A percentile compares a stretch with the other conserved stretches of the same genome.
phyloP scores from a whole-genome alignment of 2,797 vertebrate genomes.

The Lophura swinhoii region DNA sequence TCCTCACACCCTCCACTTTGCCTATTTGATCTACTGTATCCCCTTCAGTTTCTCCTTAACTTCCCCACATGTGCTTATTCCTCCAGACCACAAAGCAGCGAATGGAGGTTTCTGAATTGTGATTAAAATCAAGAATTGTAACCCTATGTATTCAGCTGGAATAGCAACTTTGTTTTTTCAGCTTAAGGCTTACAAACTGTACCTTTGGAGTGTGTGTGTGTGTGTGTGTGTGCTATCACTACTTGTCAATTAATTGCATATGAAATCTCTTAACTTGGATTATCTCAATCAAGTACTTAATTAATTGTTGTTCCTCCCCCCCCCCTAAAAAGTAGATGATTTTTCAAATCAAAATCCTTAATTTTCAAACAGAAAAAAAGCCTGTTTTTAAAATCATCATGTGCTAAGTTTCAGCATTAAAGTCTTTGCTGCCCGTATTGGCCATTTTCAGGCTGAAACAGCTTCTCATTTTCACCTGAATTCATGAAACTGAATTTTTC shows the following conservation, averaged over 20 bases:
- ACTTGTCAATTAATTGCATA: not conserved
- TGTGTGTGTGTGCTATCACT: accelerated
- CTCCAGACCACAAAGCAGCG: not conserved
- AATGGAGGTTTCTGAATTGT: not conserved
- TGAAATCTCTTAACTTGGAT: not conserved
- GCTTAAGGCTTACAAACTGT: not conserved
- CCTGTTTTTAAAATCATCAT: not conserved
- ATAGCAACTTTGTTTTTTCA: not conserved
- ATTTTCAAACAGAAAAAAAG: not conserved
- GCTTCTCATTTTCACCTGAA: not conserved
- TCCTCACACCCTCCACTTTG: not conserved
- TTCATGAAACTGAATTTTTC: not conserved
- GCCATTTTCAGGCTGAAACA: not conserved
- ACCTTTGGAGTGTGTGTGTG: not conserved
- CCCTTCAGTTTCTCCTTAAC: not conserved
- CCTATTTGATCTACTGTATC: not conserved
- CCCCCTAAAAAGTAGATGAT: not conserved
- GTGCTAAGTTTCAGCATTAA: not conserved
- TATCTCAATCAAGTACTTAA: not conserved
- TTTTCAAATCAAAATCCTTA: not conserved
- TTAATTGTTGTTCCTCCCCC: not conserved
- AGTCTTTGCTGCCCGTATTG: not conserved
- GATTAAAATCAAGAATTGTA: not conserved
- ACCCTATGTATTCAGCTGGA: not conserved
- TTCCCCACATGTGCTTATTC: not conserved